Percentiles rank a stretch among this genome's conserved stretches.
These are phyloP conservation scores for Fratercula arctica DNA, from an alignment of 2,797 vertebrate species.

Conservation along the genomic window DNA sequence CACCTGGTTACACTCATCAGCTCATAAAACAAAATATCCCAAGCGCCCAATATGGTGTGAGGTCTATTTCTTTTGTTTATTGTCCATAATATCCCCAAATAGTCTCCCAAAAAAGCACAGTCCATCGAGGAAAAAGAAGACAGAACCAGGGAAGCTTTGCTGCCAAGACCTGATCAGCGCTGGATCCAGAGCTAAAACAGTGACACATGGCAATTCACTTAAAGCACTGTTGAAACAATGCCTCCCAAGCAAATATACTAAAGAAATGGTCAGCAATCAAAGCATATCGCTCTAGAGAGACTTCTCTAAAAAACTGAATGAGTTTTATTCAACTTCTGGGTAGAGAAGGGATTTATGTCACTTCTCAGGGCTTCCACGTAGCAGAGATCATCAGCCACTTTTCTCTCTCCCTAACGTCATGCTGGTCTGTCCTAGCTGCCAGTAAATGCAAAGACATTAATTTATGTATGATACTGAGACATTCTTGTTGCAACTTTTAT, in stretches of 20 bases:
- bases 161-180: not conserved
- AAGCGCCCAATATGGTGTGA: not conserved
- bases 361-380: not conserved
- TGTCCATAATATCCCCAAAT: not conserved
- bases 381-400: not conserved
- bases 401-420: not conserved
- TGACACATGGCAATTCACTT: not conserved
- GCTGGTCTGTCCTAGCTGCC: not conserved
- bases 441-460: not conserved
- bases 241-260: not conserved
- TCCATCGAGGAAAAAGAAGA: not conserved
- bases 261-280: not conserved
- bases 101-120: not conserved
- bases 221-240: not conserved
- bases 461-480: not conserved
- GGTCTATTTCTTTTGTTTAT: not conserved
- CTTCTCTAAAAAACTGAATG: not conserved
- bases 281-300: not conserved
- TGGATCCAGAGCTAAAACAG: not conserved
- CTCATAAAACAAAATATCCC: not conserved
- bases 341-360: not conserved
- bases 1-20: not conserved
- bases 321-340: not conserved
- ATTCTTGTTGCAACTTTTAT: not conserved
- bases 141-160: not conserved